Evolutionary conservation across 2,888 invertebrate genomes (phyloP).

Genomic region (Rhimphoctona megacephalus): DNA sequence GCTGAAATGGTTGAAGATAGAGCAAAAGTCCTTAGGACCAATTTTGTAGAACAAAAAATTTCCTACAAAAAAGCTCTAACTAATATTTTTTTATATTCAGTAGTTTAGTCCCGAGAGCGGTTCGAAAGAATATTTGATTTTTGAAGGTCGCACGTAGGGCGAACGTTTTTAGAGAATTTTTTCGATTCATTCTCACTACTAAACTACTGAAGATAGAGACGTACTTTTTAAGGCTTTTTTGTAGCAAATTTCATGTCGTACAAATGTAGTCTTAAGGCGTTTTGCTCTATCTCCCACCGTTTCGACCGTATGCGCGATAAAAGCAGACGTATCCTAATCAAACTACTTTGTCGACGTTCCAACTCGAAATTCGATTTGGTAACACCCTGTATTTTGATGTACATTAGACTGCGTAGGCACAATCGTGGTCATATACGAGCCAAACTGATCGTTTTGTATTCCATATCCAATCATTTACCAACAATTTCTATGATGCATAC

Average conservation of each 20-base stretch:
- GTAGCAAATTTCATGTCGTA: neutral
- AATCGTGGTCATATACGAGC: slow-evolving; percentile 2
- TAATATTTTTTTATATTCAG: too few relatives aligned
- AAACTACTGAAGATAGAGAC: neutral
- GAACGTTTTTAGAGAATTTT: too few relatives aligned
- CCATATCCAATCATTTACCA: slow-evolving; percentile 3
- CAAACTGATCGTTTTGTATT: slow-evolving; percentile 16
- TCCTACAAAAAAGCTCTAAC: too few relatives aligned
- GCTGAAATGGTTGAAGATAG: too few relatives aligned
- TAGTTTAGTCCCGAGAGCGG: too few relatives aligned
- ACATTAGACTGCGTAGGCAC: slow-evolving; percentile 8
- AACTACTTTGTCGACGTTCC: neutral
- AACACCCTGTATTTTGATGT: neutral
- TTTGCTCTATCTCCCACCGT: neutral
- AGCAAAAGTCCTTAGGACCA: too few relatives aligned
- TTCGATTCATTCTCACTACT: too few relatives aligned
- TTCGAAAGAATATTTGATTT: too few relatives aligned
- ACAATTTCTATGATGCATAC: neutral
- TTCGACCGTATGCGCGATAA: neutral
- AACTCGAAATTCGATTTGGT: neutral
- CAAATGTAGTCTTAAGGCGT: neutral
- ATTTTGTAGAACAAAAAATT: too few relatives aligned
- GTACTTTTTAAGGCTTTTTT: neutral
- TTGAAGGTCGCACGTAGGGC: too few relatives aligned
- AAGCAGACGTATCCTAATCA: neutral